A percentile compares a stretch with the other conserved stretches of the same genome.
Evolutionary conservation across 2,113 vertebrate species (phyloP).

Genomic region (Scopus umbretta): DNA sequence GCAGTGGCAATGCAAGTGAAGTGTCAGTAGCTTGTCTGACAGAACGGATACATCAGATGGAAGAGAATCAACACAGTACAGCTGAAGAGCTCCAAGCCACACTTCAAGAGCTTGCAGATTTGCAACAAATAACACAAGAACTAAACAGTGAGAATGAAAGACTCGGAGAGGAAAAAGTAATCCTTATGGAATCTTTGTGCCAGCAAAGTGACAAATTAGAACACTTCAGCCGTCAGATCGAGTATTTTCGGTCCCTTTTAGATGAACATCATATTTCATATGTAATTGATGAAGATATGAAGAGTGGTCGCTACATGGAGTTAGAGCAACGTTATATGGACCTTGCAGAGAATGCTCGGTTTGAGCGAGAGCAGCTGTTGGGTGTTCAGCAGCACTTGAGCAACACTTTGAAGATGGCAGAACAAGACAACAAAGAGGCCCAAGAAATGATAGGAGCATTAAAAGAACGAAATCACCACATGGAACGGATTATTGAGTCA

Average conservation of each 20-base stretch:
- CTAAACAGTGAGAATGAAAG: constrained; percentile 92
- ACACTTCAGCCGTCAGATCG: constrained; percentile 86
- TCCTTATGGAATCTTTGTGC: constrained; percentile 94
- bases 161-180: constrained; percentile 91
- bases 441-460: constrained; percentile 89
- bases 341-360: constrained; percentile 87
- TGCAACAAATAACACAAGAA: constrained; percentile 94
- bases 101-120: constrained; percentile 88
- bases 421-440: constrained; percentile 93
- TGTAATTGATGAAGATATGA: constrained; percentile 86
- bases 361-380: constrained; percentile 91
- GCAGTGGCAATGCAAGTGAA: constrained; percentile 86
- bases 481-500: constrained; percentile 88
- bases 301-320: constrained; percentile 92
- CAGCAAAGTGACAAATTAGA: constrained; percentile 93
- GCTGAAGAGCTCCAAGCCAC: constrained; percentile 95
- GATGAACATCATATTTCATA: constrained; percentile 89
- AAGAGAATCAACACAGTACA: constrained; percentile 95
- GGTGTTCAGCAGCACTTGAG: constrained; percentile 95
- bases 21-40: constrained; percentile 92
- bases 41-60: constrained; percentile 94
- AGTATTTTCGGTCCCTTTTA: constrained; percentile 86
- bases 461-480: constrained; percentile 91
- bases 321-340: constrained; percentile 92
- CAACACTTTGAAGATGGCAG: constrained; percentile 94